These are phyloP conservation scores for Stomorhina lunata DNA, from an alignment of 2,888 invertebrate genomes.

Conservation along the genomic window DNA sequence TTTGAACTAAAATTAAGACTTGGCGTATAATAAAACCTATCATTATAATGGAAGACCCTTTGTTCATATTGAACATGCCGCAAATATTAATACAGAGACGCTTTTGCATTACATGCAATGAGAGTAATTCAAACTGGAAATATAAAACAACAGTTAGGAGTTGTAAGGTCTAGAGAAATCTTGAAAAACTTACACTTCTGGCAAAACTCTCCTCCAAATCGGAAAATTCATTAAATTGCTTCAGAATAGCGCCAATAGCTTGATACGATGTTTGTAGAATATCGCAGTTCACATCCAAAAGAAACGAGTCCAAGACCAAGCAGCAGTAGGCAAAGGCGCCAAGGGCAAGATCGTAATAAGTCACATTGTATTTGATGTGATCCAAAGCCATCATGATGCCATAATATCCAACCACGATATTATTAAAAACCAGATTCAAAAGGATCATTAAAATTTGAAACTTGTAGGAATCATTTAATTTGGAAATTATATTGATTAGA, in stretches of 20 bases:
- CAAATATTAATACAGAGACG: constrained; percentile 17
- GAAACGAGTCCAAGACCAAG: constrained; percentile 16
- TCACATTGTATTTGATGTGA: constrained; percentile 1
- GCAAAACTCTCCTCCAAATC: background rate
- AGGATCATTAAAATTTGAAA: constrained; percentile 32
- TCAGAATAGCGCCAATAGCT: background rate
- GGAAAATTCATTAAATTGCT: background rate
- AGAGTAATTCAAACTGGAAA: constrained; percentile 40
- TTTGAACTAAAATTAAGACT: constrained; percentile 40
- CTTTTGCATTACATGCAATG: constrained; percentile 27
- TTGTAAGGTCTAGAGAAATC: background rate
- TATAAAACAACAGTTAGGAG: background rate
- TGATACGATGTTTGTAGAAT: constrained; percentile 11
- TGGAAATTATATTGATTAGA: background rate
- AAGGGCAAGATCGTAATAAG: background rate
- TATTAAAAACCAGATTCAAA: constrained; percentile 18
- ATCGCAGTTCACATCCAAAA: constrained; percentile 34
- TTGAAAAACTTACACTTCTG: constrained; percentile 35
- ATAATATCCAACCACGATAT: constrained; percentile 46
- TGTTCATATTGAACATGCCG: constrained; percentile 47
- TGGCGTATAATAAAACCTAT: constrained; percentile 31
- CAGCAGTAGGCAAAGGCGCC: background rate
- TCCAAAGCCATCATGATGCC: constrained; percentile 24
- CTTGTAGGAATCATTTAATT: constrained; percentile 37
- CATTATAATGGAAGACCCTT: constrained; percentile 21